Base-by-base conservation (phyloP, 2,113 vertebrate species). In the Catagonus wagneri region DNA sequence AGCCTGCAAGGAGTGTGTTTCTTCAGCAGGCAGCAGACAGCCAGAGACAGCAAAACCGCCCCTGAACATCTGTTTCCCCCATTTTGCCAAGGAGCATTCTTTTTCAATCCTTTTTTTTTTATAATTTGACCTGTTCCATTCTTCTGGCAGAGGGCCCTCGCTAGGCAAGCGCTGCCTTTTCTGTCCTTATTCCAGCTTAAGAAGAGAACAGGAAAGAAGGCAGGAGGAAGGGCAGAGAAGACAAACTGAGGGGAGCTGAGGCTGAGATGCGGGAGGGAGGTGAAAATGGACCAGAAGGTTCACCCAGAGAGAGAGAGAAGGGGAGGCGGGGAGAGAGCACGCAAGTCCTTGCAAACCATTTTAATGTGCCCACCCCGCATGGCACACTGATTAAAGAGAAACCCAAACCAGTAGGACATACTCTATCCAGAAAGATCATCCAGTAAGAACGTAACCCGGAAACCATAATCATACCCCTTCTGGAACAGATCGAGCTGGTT, bases 111-210 rank as follows among this genome's bases (percentile, higher is more conserved):
- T 52, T 58, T 96, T 97, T 52, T 58, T 96, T 97, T 97, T 93
- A 98, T 96, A 98, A 98, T 93, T 86, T 97, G 98, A 98, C 98
- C 98, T 98, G 95, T 94, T 98, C 93, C 69, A 60, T 98, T 94
- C 98, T 97, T 97, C 76, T 98, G 98, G 97, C 98, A 97, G 93
- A 95, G 87, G 85, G 85, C 39, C 2, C 94, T 72, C 23, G 76
- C 80, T 96, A 97, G 94, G 94, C 75, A 76, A 98, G 91, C 95
- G 87, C 86, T 98, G 89, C 0, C 86, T 98, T 80, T 88, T 79
- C 96, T 98, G 98, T 96, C 93, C 90, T 61, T 0, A 0, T 96
- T 98, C 96, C 98, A 98, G 79, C 10, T 63, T 1, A 9, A 68
- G 92, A 98, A 97, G 52, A 90, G 72, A 75, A 86, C 39, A 32